A percentile compares a stretch with the other conserved stretches of the same genome.
These are phyloP conservation scores for Barypeithes pellucidus DNA, from an alignment of 2,888 invertebrate genomes.

Conservation along the genomic window DNA sequence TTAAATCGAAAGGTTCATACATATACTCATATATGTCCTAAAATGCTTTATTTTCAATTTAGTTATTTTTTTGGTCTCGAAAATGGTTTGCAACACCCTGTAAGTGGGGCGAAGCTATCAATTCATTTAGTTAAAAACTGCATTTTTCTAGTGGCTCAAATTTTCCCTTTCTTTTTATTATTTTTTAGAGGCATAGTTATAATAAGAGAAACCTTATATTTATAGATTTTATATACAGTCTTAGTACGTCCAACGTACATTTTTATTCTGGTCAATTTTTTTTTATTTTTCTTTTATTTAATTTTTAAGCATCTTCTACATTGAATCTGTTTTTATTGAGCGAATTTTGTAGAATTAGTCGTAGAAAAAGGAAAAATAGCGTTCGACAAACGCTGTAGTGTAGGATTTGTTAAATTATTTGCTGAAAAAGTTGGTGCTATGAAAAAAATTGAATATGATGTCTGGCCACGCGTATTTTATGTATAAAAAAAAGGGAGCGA, in stretches of 20 bases:
- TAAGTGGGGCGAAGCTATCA: too few relatives aligned
- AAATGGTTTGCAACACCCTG: too few relatives aligned
- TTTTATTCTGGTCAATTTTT: slow-evolving; percentile 35
- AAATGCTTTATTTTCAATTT: too few relatives aligned
- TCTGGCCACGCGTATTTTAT: not conserved
- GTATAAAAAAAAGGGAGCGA: too few relatives aligned
- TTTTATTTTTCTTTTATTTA: slow-evolving; percentile 28
- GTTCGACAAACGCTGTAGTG: slow-evolving; percentile 13
- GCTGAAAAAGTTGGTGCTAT: slow-evolving; percentile 41
- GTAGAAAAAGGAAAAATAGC: not conserved
- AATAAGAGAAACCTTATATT: slow-evolving; percentile 7
- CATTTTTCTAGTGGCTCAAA: slow-evolving; percentile 8
- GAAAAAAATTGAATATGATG: not conserved
- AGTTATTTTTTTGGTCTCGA: too few relatives aligned
- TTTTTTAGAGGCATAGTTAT: slow-evolving; percentile 16
- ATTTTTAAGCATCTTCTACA: slow-evolving; percentile 11
- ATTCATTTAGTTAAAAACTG: not conserved
- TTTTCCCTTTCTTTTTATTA: slow-evolving; percentile 15
- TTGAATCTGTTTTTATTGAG: not conserved
- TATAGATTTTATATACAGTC: slow-evolving; percentile 15
- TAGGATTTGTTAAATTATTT: slow-evolving; percentile 13
- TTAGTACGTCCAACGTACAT: slow-evolving; percentile 31
- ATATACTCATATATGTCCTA: too few relatives aligned
- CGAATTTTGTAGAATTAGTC: not conserved
- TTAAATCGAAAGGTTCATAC: too few relatives aligned